Evolutionary conservation across 1,140 invertebrate species (phyloP).

Genomic region (Sminthurides bifidus): DNA sequence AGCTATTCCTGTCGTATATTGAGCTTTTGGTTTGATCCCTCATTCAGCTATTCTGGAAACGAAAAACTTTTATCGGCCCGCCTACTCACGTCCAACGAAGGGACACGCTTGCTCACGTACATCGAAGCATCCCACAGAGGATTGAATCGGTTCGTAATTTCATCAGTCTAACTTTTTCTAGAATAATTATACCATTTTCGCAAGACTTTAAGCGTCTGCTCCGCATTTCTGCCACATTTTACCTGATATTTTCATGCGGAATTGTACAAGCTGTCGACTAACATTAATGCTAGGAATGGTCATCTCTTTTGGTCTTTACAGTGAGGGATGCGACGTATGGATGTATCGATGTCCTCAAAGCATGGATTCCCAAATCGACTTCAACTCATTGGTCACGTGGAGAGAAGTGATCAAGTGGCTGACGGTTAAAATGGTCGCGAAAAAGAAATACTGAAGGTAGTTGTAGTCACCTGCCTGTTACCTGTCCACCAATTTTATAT

Average conservation of each 20-base stretch:
- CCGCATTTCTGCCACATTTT: too few species aligned
- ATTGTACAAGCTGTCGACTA: too few species aligned
- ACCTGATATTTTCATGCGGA: too few species aligned
- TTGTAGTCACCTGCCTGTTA: too few species aligned
- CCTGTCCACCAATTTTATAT: too few species aligned
- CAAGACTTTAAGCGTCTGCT: neutral
- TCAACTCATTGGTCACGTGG: constrained; percentile 32
- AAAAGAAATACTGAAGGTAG: too few species aligned
- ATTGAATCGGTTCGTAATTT: constrained; percentile 26
- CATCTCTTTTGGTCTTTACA: constrained; percentile 9
- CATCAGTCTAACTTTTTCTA: neutral
- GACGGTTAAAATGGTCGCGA: constrained; percentile 33
- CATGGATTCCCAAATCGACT: constrained; percentile 32
- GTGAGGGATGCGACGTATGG: constrained; percentile 30
- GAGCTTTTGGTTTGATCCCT: neutral
- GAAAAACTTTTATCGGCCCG: constrained; percentile 26
- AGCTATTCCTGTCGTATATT: too few species aligned
- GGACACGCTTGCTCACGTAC: constrained; percentile 31
- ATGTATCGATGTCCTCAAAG: constrained; percentile 30
- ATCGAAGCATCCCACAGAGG: constrained; percentile 31
- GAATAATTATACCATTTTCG: neutral
- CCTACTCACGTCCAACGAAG: constrained; percentile 31
- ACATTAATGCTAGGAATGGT: too few species aligned
- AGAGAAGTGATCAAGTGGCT: constrained; percentile 34
- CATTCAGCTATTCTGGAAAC: constrained; percentile 29